Percentiles rank a stretch among this genome's conserved stretches.
Evolutionary conservation across 2,888 invertebrate genomes (phyloP).

Genomic region (Acanthopleura granulata): DNA sequence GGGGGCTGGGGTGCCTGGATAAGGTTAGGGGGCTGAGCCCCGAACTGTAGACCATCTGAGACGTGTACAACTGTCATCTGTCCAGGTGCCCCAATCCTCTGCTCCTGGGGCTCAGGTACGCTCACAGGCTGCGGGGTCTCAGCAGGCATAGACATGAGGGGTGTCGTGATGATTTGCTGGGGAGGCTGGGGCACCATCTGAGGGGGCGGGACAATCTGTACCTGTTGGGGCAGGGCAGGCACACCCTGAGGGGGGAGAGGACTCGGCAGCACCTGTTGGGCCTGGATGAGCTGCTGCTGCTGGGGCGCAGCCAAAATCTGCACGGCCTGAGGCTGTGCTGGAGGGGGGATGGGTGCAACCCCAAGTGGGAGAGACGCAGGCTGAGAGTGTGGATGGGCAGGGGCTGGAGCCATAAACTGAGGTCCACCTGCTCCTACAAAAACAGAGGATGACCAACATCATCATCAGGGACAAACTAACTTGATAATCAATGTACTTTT

Average conservation of each 20-base stretch:
- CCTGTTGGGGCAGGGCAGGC: slow-evolving; percentile 17
- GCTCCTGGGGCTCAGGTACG: slow-evolving; percentile 26
- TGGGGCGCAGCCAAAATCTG: slow-evolving; percentile 24
- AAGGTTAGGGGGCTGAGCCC: slow-evolving; percentile 21
- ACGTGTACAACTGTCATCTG: no score
- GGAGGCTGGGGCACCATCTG: slow-evolving; percentile 20
- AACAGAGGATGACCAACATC: no score
- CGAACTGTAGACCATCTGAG: not conserved
- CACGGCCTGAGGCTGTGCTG: slow-evolving; percentile 8
- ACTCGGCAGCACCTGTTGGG: slow-evolving; percentile 23
- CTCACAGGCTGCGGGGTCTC: slow-evolving; percentile 32
- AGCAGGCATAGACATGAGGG: slow-evolving; percentile 28
- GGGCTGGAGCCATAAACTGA: no score
- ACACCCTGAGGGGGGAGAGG: slow-evolving; percentile 11
- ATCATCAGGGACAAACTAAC: no score
- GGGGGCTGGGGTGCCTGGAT: not conserved
- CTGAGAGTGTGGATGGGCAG: no score
- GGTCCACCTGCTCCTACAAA: no score
- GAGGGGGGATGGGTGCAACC: not conserved
- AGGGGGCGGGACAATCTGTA: not conserved
- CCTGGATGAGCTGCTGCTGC: slow-evolving; percentile 21
- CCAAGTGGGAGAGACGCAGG: not conserved
- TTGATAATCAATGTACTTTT: no score
- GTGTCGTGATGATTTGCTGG: slow-evolving; percentile 17
- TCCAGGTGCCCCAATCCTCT: slow-evolving; percentile 21